These are phyloP conservation scores for Eucidaris tribuloides DNA, from an alignment of 35 echinoderm and acorn worm genomes.

Conservation along the genomic window DNA sequence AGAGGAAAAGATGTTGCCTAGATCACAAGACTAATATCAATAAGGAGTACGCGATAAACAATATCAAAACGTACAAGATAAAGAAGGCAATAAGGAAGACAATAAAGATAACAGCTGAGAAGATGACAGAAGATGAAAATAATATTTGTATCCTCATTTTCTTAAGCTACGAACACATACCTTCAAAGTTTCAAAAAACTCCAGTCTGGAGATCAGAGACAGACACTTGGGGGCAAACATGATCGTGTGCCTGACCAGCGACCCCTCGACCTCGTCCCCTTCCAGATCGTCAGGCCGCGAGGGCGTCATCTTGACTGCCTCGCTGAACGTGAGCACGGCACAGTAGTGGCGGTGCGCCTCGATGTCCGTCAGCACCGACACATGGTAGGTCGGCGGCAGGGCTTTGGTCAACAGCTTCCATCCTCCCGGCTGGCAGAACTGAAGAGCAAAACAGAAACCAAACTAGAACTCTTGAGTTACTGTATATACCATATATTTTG, in stretches of 20 bases:
- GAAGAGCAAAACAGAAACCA: not conserved
- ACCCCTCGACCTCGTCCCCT: slow-evolving; percentile 63
- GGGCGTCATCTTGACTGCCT: slow-evolving; percentile 71
- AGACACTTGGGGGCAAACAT: slow-evolving; percentile 96
- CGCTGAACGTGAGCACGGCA: slow-evolving; percentile 80
- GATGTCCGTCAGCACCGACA: slow-evolving; percentile 89
- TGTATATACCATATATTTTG: too few relatives aligned
- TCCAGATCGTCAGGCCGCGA: slow-evolving; percentile 83
- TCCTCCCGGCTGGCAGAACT: slow-evolving; percentile 97
- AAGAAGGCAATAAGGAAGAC: too few relatives aligned
- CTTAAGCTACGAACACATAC: slow-evolving; percentile 5
- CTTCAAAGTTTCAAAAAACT: slow-evolving; percentile 90
- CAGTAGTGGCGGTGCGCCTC: slow-evolving; percentile 92
- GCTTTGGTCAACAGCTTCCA: slow-evolving; percentile 60
- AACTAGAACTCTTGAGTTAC: too few relatives aligned
- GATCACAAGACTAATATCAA: too few relatives aligned
- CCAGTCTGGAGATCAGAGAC: slow-evolving; percentile 73
- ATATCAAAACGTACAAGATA: too few relatives aligned
- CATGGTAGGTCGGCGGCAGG: slow-evolving; percentile 63
- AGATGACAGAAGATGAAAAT: too few relatives aligned
- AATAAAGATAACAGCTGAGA: too few relatives aligned
- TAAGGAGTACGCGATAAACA: too few relatives aligned
- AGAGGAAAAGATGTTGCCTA: too few relatives aligned
- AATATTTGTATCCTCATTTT: not conserved
- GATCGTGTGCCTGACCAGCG: slow-evolving; percentile 47